These are phyloP conservation scores for Pseudoatta argentina DNA, from an alignment of 1,140 invertebrate genomes.

Conservation along the genomic window DNA sequence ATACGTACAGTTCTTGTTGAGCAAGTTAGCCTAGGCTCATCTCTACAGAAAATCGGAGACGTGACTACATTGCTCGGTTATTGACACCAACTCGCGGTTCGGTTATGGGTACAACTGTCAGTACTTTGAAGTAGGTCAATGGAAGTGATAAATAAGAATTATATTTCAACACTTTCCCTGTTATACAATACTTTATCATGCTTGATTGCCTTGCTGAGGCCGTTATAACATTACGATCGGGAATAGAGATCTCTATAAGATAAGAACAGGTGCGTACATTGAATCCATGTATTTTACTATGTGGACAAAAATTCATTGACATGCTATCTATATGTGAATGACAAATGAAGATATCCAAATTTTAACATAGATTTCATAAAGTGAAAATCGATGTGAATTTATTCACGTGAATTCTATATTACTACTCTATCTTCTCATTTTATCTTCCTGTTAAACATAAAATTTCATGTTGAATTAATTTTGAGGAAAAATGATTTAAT, in stretches of 20 bases:
- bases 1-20: not conserved
- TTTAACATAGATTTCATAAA: no score
- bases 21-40: not conserved
- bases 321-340: no score
- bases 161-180: not conserved
- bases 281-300: no score
- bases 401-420: no score
- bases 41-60: not conserved
- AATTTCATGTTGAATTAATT: no score
- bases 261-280: no score
- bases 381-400: no score
- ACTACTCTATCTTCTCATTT: no score
- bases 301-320: no score
- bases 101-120: constrained; percentile 16
- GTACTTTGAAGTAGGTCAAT: not conserved
- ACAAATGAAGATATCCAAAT: no score
- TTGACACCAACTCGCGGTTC: not conserved
- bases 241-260: not conserved
- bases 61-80: not conserved
- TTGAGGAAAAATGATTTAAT: no score
- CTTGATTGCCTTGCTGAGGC: not conserved
- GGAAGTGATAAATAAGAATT: not conserved
- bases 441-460: no score
- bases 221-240: not conserved
- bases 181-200: not conserved